phyloP scores from a whole-genome alignment of 2,113 vertebrate genomes.

The Brevimyrus niger region DNA sequence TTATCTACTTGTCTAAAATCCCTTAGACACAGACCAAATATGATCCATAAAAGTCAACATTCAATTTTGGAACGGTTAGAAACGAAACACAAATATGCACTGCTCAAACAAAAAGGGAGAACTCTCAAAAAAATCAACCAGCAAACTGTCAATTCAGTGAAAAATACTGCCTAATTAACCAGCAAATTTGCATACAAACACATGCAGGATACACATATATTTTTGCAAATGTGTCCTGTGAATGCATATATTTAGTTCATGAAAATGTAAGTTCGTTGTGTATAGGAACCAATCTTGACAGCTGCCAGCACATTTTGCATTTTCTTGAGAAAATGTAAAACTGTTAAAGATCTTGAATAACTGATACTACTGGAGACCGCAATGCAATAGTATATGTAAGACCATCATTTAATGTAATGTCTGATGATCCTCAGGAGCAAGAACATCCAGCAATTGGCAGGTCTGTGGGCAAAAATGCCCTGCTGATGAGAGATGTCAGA shows the following conservation, averaged over 20 bases:
- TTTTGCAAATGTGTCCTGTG: neutral
- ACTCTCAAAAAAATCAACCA: neutral
- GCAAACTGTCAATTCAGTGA: neutral
- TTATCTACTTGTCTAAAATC: slow-evolving; percentile 22
- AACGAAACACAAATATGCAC: neutral
- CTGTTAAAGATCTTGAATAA: neutral
- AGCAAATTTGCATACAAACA: neutral
- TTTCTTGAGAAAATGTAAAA: neutral
- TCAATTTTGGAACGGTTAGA: neutral
- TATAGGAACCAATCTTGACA: neutral
- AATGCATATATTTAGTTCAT: neutral
- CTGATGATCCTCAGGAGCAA: neutral
- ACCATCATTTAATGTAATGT: neutral
- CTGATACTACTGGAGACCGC: neutral
- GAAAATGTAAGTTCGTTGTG: neutral
- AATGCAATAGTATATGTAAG: neutral
- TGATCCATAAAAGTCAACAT: neutral
- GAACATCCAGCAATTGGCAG: neutral
- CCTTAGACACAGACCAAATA: slow-evolving; percentile 2
- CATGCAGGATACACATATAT: neutral
- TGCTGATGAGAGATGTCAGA: neutral
- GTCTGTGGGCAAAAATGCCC: neutral
- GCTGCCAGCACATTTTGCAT: neutral
- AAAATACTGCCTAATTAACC: neutral
- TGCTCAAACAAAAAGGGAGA: neutral